phyloP scores from a whole-genome alignment of 1,140 invertebrate species.

The Oscheius sp. region DNA sequence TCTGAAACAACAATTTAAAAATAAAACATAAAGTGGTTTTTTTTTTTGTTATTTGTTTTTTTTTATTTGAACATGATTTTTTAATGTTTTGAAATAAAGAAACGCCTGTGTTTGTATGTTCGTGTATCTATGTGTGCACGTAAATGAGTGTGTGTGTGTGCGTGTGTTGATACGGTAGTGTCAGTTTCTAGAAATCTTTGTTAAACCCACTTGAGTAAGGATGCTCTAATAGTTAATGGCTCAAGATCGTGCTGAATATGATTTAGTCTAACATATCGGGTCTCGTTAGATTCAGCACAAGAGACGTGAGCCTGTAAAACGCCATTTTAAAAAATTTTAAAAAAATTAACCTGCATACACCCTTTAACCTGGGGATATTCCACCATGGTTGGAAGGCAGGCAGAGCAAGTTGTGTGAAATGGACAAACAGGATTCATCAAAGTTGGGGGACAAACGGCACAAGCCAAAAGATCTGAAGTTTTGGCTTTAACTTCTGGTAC shows the following conservation, averaged over 20 bases:
- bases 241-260: conserved; percentile 2
- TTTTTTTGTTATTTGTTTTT: background rate
- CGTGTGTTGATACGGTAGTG: background rate
- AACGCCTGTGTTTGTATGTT: too few species aligned
- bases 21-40: background rate
- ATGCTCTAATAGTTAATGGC: conserved; percentile 2
- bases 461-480: background rate
- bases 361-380: background rate
- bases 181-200: background rate
- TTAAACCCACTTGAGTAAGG: background rate
- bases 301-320: background rate
- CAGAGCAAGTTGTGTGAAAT: background rate
- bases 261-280: background rate
- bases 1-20: background rate
- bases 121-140: too few species aligned
- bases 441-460: background rate
- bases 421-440: background rate
- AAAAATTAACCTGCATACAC: background rate
- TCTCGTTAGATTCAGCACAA: background rate
- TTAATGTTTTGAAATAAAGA: too few species aligned
- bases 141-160: too few species aligned
- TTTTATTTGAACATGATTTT: background rate
- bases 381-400: background rate
- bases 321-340: background rate
- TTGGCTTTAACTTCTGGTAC: too few species aligned